Conservation (phyloP, 2,113 vertebrate species). For the Corythaixoides concolor region DNA sequence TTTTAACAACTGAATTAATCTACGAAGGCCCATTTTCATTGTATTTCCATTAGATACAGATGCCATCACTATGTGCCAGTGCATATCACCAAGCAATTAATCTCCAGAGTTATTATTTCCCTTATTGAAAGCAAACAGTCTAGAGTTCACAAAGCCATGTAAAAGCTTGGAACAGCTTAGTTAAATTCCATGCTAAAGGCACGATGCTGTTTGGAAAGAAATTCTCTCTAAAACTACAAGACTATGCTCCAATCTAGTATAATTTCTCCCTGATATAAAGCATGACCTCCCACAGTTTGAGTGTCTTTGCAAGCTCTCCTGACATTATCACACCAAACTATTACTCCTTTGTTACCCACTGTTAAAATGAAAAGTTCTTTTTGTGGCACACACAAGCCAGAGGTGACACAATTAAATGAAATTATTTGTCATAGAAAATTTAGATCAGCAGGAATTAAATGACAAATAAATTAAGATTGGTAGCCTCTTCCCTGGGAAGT, state of each 20-base stretch:
- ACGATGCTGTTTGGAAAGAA: not conserved
- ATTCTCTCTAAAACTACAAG: not conserved
- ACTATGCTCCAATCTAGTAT: not conserved
- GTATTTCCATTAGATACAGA: slow-evolving; percentile 26
- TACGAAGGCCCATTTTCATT: not conserved
- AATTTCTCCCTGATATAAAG: slow-evolving; percentile 10
- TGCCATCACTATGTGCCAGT: slow-evolving; percentile 3
- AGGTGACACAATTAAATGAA: slow-evolving; percentile 70
- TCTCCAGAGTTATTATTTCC: slow-evolving; percentile 18
- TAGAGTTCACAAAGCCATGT: not conserved
- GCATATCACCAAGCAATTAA: slow-evolving; percentile 27
- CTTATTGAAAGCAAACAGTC: not conserved
- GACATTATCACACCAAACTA: slow-evolving; percentile 43
- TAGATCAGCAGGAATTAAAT: slow-evolving; percentile 65
- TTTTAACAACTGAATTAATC: slow-evolving; percentile 41
- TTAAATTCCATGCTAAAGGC: not conserved
- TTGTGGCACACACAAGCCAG: slow-evolving; percentile 53
- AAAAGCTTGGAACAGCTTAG: not conserved
- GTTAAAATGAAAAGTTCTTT: slow-evolving; percentile 58
- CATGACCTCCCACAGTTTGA: not conserved
- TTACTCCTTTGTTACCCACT: slow-evolving; percentile 37
- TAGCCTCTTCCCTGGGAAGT: slow-evolving; percentile 9
- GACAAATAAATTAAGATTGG: slow-evolving; percentile 67
- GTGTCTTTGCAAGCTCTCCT: slow-evolving; percentile 28
- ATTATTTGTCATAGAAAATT: slow-evolving; percentile 70